Conservation (phyloP, 2,113 vertebrate genomes). For the Brachypodius melanocephalos region DNA sequence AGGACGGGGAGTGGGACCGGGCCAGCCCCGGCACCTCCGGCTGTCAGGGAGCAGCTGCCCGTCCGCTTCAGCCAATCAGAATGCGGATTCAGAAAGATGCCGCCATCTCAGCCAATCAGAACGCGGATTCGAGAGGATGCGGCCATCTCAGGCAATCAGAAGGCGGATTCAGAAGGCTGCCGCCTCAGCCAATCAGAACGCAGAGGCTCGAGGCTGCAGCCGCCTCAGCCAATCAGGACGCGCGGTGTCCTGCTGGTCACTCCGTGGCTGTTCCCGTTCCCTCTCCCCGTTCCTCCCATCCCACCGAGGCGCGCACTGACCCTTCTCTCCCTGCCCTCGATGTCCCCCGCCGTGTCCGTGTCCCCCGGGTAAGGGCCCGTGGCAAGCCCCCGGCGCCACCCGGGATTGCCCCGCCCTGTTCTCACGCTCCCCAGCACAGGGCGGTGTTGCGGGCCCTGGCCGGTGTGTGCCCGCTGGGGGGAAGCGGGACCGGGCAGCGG, state of each 20-base stretch:
- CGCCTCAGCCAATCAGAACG: neutral
- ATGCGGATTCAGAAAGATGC: neutral
- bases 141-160: neutral
- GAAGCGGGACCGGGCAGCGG: no score
- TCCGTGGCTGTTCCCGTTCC: neutral
- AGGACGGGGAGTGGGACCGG: neutral
- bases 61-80: neutral
- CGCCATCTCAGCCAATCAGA: neutral
- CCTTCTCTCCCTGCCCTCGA: neutral
- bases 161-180: fast-evolving
- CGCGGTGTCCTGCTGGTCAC: neutral
- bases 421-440: neutral
- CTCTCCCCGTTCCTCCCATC: neutral
- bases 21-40: neutral
- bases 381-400: neutral
- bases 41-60: neutral
- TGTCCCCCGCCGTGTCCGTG: neutral
- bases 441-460: neutral
- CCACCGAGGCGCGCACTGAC: neutral
- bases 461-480: neutral
- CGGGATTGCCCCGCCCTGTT: neutral
- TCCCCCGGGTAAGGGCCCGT: neutral
- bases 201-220: neutral
- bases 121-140: fast-evolving
- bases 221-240: neutral